Percentiles rank a stretch among this genome's conserved stretches.
Conservation (phyloP, 2,113 vertebrate genomes). For the Forbesichthys agassizii region DNA sequence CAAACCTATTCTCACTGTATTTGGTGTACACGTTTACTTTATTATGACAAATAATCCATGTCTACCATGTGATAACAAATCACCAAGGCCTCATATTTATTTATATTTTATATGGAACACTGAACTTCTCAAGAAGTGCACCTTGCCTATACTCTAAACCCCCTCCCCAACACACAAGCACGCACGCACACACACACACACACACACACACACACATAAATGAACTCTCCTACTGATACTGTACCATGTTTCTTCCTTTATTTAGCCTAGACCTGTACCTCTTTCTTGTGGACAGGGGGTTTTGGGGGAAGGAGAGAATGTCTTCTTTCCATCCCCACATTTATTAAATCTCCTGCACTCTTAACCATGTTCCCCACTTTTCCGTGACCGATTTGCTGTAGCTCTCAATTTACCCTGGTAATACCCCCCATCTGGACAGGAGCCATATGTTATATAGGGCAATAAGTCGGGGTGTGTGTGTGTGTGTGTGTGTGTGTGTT, state of each 20-base stretch:
- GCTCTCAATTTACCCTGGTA: constrained; percentile 42
- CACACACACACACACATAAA: neutral
- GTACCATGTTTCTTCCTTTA: constrained; percentile 33
- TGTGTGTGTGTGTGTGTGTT: neutral
- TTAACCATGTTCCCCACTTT: constrained; percentile 41
- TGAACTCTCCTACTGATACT: neutral
- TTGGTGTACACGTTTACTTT: too few species aligned
- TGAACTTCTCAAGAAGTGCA: constrained; percentile 6
- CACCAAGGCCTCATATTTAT: neutral
- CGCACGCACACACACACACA: neutral
- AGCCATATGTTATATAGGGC: constrained; percentile 48
- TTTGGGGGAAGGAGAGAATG: neutral
- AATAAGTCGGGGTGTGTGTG: constrained; percentile 2
- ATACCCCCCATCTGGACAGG: constrained; percentile 33
- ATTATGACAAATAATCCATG: too few species aligned
- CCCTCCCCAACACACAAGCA: neutral
- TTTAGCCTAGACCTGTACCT: constrained; percentile 14
- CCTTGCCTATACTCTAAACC: neutral
- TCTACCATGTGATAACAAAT: neutral
- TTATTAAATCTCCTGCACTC: constrained; percentile 41
- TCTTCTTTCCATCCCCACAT: constrained; percentile 23
- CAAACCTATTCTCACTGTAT: too few species aligned
- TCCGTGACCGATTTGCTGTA: constrained; percentile 46
- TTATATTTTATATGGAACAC: constrained; percentile 2
- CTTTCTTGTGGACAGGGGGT: constrained; percentile 4